These are phyloP conservation scores for Ceratosolen solmsi DNA, from an alignment of 1,140 invertebrate genomes.

Conservation along the genomic window DNA sequence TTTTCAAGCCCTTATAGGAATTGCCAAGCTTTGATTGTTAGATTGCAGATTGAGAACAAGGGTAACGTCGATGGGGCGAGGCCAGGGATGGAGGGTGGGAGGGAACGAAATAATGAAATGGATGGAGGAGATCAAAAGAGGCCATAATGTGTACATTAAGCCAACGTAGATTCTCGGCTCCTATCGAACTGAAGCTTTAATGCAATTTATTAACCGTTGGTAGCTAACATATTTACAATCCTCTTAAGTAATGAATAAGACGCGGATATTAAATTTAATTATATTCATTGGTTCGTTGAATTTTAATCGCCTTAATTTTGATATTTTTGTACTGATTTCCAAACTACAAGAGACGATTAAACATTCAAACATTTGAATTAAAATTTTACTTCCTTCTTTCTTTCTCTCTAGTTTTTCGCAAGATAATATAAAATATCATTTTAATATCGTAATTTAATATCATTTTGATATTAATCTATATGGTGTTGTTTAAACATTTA, in stretches of 20 bases:
- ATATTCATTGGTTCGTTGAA: slow-evolving; percentile 24
- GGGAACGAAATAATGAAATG: neutral
- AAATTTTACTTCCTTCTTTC: too few species aligned
- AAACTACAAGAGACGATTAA: too few species aligned
- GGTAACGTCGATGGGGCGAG: neutral
- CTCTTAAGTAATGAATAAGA: slow-evolving; percentile 1
- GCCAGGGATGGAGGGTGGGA: neutral
- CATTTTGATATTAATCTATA: too few species aligned
- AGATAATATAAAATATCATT: too few species aligned
- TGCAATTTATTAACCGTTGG: slow-evolving; percentile 3
- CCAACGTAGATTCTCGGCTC: neutral
- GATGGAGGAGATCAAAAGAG: neutral
- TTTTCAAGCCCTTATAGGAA: neutral
- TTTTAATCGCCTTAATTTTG: too few species aligned
- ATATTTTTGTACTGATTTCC: too few species aligned
- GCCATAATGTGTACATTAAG: neutral
- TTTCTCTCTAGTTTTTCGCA: too few species aligned
- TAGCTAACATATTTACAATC: slow-evolving; percentile 31
- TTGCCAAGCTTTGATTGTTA: neutral
- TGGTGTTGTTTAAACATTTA: too few species aligned
- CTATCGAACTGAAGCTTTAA: neutral
- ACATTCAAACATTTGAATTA: too few species aligned
- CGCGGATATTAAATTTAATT: slow-evolving; percentile 13
- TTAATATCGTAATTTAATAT: too few species aligned
- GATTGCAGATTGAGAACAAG: neutral